Percentiles rank a stretch among this genome's conserved stretches.
Evolutionary conservation across 2,888 invertebrate species (phyloP).

Genomic region (Cheilosia vernalis): DNA sequence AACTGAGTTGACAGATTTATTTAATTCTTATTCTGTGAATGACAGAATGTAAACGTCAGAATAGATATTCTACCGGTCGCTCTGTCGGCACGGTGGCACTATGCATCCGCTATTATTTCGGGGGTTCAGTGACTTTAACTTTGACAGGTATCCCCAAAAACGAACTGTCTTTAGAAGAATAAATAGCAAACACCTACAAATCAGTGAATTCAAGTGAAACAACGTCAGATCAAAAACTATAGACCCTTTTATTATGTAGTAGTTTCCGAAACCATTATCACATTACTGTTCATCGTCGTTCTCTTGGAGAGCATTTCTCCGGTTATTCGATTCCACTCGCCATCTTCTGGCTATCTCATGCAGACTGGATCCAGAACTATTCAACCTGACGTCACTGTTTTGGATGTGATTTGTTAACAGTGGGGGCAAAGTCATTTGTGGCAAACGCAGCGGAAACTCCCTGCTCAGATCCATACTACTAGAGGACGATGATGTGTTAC

Average conservation of each 20-base stretch:
- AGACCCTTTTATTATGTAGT: conserved; percentile 14
- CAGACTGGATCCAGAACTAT: conserved; percentile 19
- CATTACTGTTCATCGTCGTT: not conserved
- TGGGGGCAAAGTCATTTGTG: conserved; percentile 40
- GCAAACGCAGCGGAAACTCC: conserved; percentile 46
- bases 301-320: not conserved
- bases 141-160: too few species aligned
- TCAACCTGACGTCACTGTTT: not conserved
- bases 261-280: not conserved
- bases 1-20: too few species aligned
- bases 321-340: conserved; percentile 9
- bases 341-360: conserved; percentile 33
- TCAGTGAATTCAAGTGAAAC: too few species aligned
- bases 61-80: too few species aligned
- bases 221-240: not conserved
- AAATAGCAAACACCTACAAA: too few species aligned
- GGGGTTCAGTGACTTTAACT: too few species aligned
- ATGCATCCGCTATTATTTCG: too few species aligned
- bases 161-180: too few species aligned
- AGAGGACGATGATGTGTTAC: conserved; percentile 47
- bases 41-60: too few species aligned
- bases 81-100: too few species aligned
- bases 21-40: too few species aligned
- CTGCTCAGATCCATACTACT: conserved; percentile 44
- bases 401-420: not conserved